Base-by-base conservation (phyloP, 2,888 invertebrate genomes). In the Linnaemya vulpina region DNA sequence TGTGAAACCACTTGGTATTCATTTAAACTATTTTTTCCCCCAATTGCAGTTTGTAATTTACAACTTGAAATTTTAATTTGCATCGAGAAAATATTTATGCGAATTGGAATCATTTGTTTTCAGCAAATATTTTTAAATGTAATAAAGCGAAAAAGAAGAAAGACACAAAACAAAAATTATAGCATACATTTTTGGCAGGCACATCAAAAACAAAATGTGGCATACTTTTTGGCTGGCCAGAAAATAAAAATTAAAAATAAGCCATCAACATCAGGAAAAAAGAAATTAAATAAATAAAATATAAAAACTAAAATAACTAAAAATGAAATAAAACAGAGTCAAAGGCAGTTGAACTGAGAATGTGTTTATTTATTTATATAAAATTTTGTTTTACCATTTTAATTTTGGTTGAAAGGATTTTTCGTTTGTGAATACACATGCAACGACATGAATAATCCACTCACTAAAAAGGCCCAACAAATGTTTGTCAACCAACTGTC, bases 141-240 rank as follows among this genome's bases (percentile, higher is more conserved):
- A 10, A 22, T 40, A 22, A 7, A 38, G 22, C 2, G 17, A 11
- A 3, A 58, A 38, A 49, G 9, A n/a, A n/a, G n/a, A n/a, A n/a
- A 58, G 7, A 78, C 2, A 53, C 17, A 60, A 58, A 49, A 25
- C 8, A 53, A 68, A 74, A 68, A 55, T 4, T 74, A 53, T 49
- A 71, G 76, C 63, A 82, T 76, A 82, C 25, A 46, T 65, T 60
- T 75, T 82, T 82, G 82, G 82, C 82, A 82, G 63, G 62, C 70
- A 71, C 49, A 76, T 82, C 76, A 76, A 76, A 81, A 82, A 76
- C 60, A 82, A 82, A 85, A 60, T 82, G 85, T 85, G 85, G 82
- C 85, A 85, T 85, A 85, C 85, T 75, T 85, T 85, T 75, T 75
- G 78, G 85, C 85, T 71, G 82, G 71, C 82, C 82, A 76, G 40